These are phyloP conservation scores for Drosophila tropicalis DNA, from an alignment of 1,140 invertebrate genomes.

Conservation along the genomic window DNA sequence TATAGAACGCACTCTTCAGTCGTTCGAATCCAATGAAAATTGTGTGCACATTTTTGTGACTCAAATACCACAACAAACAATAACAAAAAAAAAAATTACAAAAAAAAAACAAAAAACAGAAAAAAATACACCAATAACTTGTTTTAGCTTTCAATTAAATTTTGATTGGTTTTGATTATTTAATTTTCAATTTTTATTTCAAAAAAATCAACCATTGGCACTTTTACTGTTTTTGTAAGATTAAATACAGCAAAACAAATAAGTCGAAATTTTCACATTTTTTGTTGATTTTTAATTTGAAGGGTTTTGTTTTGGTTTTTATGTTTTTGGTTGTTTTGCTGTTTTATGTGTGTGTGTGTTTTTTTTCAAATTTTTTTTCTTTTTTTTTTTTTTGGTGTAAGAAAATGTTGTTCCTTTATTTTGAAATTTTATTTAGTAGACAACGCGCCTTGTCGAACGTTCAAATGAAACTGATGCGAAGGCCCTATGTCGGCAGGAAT, in stretches of 20 bases:
- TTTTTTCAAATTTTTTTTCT: conserved; percentile 10
- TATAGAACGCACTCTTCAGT: conserved; percentile 69
- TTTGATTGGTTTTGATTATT: not conserved
- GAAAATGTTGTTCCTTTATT: conserved; percentile 1
- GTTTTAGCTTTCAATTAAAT: conserved; percentile 1
- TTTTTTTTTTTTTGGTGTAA: not conserved
- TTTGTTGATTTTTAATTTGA: conserved; percentile 1
- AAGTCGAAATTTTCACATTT: not conserved
- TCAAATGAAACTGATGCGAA: conserved; percentile 71
- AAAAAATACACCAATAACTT: conserved; percentile 21
- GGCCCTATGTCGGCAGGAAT: conserved; percentile 55
- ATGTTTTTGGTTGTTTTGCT: not conserved
- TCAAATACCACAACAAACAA: conserved; percentile 41
- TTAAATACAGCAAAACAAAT: not conserved
- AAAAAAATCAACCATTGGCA: not conserved
- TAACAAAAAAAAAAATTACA: conserved; percentile 38
- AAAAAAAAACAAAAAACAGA: conserved; percentile 23
- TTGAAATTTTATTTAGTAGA: conserved; percentile 29
- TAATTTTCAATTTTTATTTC: not conserved
- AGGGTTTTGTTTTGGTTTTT: not conserved
- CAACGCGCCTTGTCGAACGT: conserved; percentile 64
- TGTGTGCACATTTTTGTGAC: conserved; percentile 74
- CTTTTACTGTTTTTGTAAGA: not conserved
- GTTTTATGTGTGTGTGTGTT: conserved; percentile 17
- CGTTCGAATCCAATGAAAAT: conserved; percentile 71